Conservation (phyloP, 2,113 vertebrate genomes). For the Mesembrinibis cayennensis region DNA sequence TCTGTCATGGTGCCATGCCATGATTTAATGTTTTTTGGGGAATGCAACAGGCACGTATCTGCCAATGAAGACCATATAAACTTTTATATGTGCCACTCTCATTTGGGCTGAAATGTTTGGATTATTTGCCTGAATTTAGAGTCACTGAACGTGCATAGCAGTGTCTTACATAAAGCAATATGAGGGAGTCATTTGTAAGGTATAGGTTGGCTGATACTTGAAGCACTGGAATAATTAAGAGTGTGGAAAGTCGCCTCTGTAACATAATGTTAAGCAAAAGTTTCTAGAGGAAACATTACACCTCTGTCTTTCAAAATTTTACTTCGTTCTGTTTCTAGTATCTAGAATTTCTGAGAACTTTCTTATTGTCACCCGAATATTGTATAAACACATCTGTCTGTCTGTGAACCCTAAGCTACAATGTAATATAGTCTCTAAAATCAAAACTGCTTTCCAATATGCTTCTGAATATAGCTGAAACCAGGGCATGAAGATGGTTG, state of each 20-base stretch:
- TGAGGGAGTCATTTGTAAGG: not conserved
- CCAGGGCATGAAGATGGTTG: not conserved
- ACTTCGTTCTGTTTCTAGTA: not conserved
- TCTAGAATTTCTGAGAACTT: not conserved
- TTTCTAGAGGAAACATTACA: not conserved
- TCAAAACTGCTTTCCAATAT: not conserved
- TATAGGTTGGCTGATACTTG: not conserved
- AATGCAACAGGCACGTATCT: not conserved
- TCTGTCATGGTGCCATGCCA: not conserved
- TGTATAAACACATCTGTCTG: not conserved
- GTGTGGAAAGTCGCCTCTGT: not conserved
- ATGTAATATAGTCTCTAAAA: not conserved
- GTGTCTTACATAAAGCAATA: not conserved
- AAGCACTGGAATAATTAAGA: not conserved
- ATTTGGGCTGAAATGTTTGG: not conserved
- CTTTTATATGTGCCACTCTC: not conserved
- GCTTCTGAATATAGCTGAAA: not conserved
- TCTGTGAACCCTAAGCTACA: not conserved
- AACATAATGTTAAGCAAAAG: not conserved
- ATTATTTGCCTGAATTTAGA: not conserved
- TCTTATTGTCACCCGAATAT: not conserved
- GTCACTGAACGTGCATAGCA: not conserved
- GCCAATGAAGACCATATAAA: not conserved
- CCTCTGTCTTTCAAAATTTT: not conserved
- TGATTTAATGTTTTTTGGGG: not conserved